Conservation (phyloP, 2,888 invertebrate genomes). For the Steromphala cineraria region DNA sequence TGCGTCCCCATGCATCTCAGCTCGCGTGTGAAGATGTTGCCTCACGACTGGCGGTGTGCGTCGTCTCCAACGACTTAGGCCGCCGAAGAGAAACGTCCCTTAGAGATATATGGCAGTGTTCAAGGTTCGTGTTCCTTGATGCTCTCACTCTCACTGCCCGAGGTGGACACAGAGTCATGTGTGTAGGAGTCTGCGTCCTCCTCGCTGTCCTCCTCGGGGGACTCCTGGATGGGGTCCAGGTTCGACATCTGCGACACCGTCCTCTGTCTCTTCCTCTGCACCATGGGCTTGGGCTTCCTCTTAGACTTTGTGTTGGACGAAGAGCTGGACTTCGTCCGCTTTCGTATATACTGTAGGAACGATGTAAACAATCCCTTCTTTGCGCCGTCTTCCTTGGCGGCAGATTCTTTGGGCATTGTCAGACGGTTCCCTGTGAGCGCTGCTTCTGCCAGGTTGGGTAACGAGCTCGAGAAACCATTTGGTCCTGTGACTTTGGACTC, state of each 20-base stretch:
- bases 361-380: slow-evolving; percentile 67
- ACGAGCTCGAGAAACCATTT: slow-evolving; percentile 30
- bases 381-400: slow-evolving; percentile 49
- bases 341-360: slow-evolving; percentile 58
- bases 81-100: not conserved
- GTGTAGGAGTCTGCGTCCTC: slow-evolving; percentile 60
- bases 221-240: slow-evolving; percentile 68
- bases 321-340: slow-evolving; percentile 43
- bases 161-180: slow-evolving; percentile 52
- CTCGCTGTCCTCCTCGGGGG: slow-evolving; percentile 67
- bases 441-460: slow-evolving; percentile 34
- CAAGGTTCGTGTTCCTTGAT: slow-evolving; percentile 37
- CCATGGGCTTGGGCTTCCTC: slow-evolving; percentile 58
- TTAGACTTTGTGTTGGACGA: slow-evolving; percentile 54
- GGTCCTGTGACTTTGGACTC: slow-evolving; percentile 46
- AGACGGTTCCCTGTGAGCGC: slow-evolving; percentile 15
- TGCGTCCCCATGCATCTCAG: not conserved
- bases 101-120: not conserved
- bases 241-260: slow-evolving; percentile 69
- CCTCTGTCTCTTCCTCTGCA: slow-evolving; percentile 66
- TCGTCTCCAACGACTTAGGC: not conserved
- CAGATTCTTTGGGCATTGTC: slow-evolving; percentile 19
- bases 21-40: not conserved
- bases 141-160: slow-evolving; percentile 45
- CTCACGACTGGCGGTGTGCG: not conserved